Conservation (phyloP, 2,888 invertebrate genomes). For the Malthinus flaveolus region DNA sequence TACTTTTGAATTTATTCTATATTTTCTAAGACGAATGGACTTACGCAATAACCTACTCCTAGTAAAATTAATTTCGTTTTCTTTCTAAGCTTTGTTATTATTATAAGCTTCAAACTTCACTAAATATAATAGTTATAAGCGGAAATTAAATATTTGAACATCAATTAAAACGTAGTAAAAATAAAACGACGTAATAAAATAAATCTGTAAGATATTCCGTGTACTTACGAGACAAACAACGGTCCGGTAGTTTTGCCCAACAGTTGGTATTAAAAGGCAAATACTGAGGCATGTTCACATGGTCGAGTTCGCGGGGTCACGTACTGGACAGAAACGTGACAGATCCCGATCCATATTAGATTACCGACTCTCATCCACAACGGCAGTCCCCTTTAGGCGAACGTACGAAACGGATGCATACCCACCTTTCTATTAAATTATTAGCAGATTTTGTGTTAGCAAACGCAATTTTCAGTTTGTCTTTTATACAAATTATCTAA, state of each 20-base stretch:
- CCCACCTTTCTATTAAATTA: constrained; percentile 30
- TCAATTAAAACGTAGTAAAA: no score
- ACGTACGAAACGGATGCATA: constrained; percentile 22
- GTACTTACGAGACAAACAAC: constrained; percentile 7
- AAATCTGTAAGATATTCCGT: not conserved
- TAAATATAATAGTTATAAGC: no score
- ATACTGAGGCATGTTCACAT: constrained; percentile 50
- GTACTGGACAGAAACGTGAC: constrained; percentile 54
- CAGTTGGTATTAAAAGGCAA: constrained; percentile 45
- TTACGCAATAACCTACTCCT: no score
- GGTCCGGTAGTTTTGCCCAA: constrained; percentile 28
- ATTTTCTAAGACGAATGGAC: no score
- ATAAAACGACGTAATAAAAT: not conserved
- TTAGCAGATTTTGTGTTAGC: constrained; percentile 21
- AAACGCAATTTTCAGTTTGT: constrained; percentile 24
- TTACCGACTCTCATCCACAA: constrained; percentile 40
- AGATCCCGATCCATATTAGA: constrained; percentile 55
- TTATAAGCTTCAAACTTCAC: no score
- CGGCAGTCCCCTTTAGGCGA: constrained; percentile 20
- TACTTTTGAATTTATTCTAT: no score
- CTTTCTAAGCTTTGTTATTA: no score
- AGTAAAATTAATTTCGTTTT: no score
- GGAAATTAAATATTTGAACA: no score
- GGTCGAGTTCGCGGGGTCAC: constrained; percentile 51
- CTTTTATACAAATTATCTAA: constrained; percentile 1